Percentiles rank a stretch among this genome's conserved stretches.
phyloP scores from a whole-genome alignment of 2,797 vertebrate species.

The Leuciscus waleckii region DNA sequence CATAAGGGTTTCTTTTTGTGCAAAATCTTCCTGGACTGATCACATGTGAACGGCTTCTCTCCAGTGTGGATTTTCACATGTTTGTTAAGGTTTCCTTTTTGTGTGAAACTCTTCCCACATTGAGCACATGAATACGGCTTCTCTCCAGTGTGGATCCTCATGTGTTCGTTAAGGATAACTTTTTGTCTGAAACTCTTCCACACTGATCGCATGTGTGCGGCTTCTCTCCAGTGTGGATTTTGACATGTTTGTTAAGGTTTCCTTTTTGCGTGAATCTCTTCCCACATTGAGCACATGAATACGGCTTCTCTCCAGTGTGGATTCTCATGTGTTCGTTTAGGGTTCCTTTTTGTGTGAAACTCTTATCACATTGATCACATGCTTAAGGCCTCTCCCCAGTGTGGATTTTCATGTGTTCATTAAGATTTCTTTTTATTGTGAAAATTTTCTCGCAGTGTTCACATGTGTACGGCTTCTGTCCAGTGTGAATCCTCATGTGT shows the following conservation, averaged over 20 bases:
- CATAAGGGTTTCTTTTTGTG: background rate
- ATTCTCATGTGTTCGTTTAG: background rate
- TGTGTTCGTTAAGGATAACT: background rate
- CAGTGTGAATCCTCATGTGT: background rate
- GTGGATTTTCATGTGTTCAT: slow-evolving; percentile 1
- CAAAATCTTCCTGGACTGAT: background rate
- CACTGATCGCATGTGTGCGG: too few relatives aligned
- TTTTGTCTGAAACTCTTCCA: too few relatives aligned
- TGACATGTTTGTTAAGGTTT: background rate
- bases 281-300: background rate
- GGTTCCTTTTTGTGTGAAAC: too few relatives aligned
- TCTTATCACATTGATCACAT: too few relatives aligned
- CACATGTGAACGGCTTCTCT: background rate
- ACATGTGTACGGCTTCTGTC: background rate
- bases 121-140: background rate
- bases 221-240: too few relatives aligned
- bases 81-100: background rate
- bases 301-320: background rate
- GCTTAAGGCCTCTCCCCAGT: background rate
- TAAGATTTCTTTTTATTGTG: background rate
- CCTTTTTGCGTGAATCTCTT: background rate
- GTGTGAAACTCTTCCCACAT: background rate
- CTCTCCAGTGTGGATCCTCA: background rate
- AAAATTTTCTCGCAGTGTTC: background rate
- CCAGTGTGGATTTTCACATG: background rate